A percentile compares a stretch with the other conserved stretches of the same genome.
These are phyloP conservation scores for Euphonia xanthogaster DNA, from an alignment of 2,797 vertebrate genomes.

Conservation along the genomic window DNA sequence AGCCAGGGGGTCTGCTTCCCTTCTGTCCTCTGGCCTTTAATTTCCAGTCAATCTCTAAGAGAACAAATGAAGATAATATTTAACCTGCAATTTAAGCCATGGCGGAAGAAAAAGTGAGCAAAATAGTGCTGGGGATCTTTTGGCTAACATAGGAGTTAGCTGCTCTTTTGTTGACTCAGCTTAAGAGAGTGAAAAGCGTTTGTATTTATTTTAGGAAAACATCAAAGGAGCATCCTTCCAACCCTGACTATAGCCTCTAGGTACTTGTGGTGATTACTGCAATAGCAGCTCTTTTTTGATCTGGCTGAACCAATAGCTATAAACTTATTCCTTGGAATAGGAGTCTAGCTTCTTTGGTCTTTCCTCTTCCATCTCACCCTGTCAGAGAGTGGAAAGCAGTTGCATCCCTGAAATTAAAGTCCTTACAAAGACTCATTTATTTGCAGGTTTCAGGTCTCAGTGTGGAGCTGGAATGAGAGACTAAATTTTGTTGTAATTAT, in stretches of 20 bases:
- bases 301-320: neutral
- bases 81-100: neutral
- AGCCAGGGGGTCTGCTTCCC: neutral
- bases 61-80: neutral
- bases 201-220: conserved; percentile 20
- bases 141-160: neutral
- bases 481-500: neutral
- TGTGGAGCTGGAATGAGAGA: neutral
- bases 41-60: neutral
- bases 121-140: neutral
- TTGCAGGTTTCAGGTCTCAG: neutral
- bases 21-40: neutral
- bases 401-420: neutral
- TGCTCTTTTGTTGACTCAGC: neutral
- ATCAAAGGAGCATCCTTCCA: neutral
- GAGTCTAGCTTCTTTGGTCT: neutral
- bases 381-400: neutral
- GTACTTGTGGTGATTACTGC: neutral
- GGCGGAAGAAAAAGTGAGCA: neutral
- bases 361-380: neutral
- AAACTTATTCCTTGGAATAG: neutral
- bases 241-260: neutral
- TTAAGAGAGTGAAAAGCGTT: neutral
- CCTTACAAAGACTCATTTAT: neutral
- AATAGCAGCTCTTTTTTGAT: neutral